Conservation (phyloP, 2,113 vertebrate species). For the Pelusios castaneus region DNA sequence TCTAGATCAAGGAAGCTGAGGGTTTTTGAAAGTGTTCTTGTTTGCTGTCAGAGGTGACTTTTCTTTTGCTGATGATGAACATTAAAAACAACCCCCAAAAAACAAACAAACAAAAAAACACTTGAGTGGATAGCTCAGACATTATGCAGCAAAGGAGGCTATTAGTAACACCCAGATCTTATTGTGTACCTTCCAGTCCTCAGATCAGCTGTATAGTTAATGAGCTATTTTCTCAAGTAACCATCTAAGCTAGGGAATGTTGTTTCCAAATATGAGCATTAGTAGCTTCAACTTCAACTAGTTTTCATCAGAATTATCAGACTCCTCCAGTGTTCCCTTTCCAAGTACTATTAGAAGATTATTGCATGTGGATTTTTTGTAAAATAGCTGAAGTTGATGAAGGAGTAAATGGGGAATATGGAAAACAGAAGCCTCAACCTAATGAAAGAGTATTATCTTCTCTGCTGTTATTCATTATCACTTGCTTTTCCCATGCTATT, state of each 20-base stretch:
- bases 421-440: background rate
- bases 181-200: background rate
- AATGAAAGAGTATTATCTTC: background rate
- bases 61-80: background rate
- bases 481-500: background rate
- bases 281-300: constrained; percentile 53
- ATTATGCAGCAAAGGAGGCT: background rate
- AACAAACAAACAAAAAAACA: background rate
- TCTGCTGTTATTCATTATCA: background rate
- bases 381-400: background rate
- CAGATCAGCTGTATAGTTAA: constrained; percentile 35
- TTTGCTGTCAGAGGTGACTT: background rate
- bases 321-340: background rate
- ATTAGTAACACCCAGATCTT: background rate
- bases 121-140: background rate
- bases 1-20: background rate
- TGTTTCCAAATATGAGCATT: constrained; percentile 25
- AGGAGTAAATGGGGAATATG: background rate
- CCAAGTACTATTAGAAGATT: background rate
- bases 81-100: background rate
- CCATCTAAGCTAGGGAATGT: constrained; percentile 44
- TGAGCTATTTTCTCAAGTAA: constrained; percentile 33
- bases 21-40: background rate
- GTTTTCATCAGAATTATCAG: constrained; percentile 49
- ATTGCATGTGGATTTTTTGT: background rate